These are phyloP conservation scores for Pyrrhia umbra DNA, from an alignment of 2,888 invertebrate species.

Conservation along the genomic window DNA sequence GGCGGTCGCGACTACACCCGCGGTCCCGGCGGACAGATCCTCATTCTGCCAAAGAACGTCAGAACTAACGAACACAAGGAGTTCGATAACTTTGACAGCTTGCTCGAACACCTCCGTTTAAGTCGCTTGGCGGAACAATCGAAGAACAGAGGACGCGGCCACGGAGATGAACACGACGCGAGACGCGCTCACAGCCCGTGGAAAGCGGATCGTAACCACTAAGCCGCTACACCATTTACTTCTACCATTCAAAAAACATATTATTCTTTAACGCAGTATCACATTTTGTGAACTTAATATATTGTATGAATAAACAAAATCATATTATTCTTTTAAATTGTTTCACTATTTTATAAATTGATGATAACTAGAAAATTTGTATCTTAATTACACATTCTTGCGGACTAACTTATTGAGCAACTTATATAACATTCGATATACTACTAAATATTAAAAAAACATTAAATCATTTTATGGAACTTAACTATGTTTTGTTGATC, in stretches of 20 bases:
- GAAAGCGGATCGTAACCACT: conserved; percentile 25
- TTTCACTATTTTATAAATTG: too few relatives aligned
- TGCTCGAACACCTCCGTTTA: conserved; percentile 78
- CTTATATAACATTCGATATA: too few relatives aligned
- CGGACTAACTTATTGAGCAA: too few relatives aligned
- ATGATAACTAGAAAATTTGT: too few relatives aligned
- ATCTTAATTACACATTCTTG: too few relatives aligned
- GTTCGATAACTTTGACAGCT: conserved; percentile 75
- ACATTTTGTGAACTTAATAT: not conserved
- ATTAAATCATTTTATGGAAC: too few relatives aligned
- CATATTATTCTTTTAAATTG: too few relatives aligned
- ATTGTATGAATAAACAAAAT: too few relatives aligned
- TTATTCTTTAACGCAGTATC: not conserved
- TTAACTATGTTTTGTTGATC: too few relatives aligned
- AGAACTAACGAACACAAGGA: conserved; percentile 72
- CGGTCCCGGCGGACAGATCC: conserved; percentile 80
- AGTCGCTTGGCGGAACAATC: conserved; percentile 69
- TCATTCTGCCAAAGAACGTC: conserved; percentile 79
- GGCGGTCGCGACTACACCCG: conserved; percentile 83
- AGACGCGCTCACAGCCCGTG: conserved; percentile 30
- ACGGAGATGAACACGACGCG: conserved; percentile 32
- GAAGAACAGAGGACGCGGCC: conserved; percentile 25
- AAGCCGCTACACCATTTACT: not conserved
- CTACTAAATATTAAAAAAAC: too few relatives aligned
- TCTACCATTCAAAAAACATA: not conserved